Base-by-base conservation (phyloP, 2,888 invertebrate genomes). In the Euzetes globulus region DNA sequence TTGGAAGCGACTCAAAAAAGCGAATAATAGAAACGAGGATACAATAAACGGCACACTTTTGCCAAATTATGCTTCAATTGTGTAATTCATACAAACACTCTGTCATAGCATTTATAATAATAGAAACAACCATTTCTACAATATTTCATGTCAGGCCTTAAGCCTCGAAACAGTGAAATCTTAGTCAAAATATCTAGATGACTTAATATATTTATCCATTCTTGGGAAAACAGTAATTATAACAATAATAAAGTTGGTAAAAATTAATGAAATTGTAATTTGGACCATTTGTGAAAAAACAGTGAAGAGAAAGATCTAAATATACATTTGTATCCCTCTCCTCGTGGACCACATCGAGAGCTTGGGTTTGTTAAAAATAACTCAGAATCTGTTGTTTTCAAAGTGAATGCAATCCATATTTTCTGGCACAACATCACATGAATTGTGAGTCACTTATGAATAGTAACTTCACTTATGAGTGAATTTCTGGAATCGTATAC, bases 391-490 rank as follows among this genome's bases (percentile, higher is more conserved):
- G 68, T 68, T 68, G 68, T 68, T 68, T 68, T 68, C 68, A 1
- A 33, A 11, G 25, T 25, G 58, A 63, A 15, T 63, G 63, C 63
- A 22, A 68, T 68, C 19, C 68, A 68, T 68, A 68, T 68, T 68
- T 68, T 37, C 68, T 45, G 68, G 68, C 68, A 68, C 17, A 58
- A n/a, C 33, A 63, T 63, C 63, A 63, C 63, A 63, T 63, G 63
- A 63, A 63, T 63, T 63, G 27, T 27, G 29, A 58, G 27, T 58
- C 27, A 58, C 27, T 58, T 58, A 27, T 27, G 25, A 15, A 33
- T 33, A n/a, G 63, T 37, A 63, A 63, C 63, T 41, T 37, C 6
- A 63, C 33, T 55, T 55, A 55, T 55, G 29, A 60, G 29, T 68
- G 41, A n/a, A 68, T 68, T 45, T 68, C 19, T 41, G 68, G 41